Evolutionary conservation across 1,140 invertebrate genomes (phyloP).

Genomic region (Rhagoletis zephyria): DNA sequence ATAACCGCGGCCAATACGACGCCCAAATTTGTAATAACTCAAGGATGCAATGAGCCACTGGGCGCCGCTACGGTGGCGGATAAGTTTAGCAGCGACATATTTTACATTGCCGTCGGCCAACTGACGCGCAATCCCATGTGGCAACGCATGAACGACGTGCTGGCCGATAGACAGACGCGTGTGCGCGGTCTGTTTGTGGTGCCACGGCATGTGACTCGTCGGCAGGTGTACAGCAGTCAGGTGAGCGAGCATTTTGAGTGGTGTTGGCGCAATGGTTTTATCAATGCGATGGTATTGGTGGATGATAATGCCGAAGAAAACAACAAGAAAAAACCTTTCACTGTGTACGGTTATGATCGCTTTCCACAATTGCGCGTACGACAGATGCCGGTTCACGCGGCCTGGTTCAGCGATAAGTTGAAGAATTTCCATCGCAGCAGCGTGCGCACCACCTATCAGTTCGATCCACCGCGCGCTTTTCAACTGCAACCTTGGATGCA

Average conservation of each 20-base stretch:
- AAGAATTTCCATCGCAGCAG: conserved; percentile 47
- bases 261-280: conserved; percentile 56
- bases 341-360: conserved; percentile 51
- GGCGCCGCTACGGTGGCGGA: conserved; percentile 6
- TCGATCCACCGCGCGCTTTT: conserved; percentile 56
- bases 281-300: conserved; percentile 52
- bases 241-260: conserved; percentile 55
- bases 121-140: conserved; percentile 31
- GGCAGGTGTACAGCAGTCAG: not conserved
- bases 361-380: not conserved
- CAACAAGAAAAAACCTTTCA: not conserved
- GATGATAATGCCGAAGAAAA: not conserved
- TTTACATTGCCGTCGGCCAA: conserved; percentile 53
- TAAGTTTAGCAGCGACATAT: conserved; percentile 39
- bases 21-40: conserved; percentile 52
- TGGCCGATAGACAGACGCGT: conserved; percentile 37
- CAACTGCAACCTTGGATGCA: not conserved
- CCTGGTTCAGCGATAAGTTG: conserved; percentile 54
- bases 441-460: conserved; percentile 42
- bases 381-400: not conserved
- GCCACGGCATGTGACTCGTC: not conserved
- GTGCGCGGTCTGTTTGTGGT: conserved; percentile 55
- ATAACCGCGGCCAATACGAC: not conserved
- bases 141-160: conserved; percentile 54
- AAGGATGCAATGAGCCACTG: conserved; percentile 32